Base-by-base conservation (phyloP, 2,888 invertebrate species). In the Dryadula phaetusa region DNA sequence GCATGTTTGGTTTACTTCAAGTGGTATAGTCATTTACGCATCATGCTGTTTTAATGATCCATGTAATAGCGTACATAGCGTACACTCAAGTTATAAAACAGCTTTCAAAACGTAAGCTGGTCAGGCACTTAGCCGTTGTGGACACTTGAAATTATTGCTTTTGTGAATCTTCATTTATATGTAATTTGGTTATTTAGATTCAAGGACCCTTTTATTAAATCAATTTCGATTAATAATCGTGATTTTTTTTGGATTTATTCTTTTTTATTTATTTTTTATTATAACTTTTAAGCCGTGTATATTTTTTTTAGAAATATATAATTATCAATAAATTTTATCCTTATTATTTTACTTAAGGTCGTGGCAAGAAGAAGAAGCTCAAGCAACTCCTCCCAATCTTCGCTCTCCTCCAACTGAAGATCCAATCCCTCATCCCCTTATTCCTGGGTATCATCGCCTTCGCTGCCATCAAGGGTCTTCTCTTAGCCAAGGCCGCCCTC, bases 401-500 rank as follows among this genome's bases (percentile, higher is more conserved):
- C 76, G 93, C 96, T 78, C 94, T 97, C 66, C 92, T 97, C 82
- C 96, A 96, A 81, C 88, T 97, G 84, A 97, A 97, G 93, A 95
- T 92, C 77, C 96, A 96, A 74, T 95, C 96, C 34, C 93, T 97
- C 72, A 95, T 96, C 77, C 97, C 97, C 34, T 89, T 97, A 74
- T 95, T 95, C 78, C 94, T 97, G 67, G 97, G 88, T 44, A 85
- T 92, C 80, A 94, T 97, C 78, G 97, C 96, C 64, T 93, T 97
- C 72, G 93, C 97, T 53, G 96, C 97, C 47, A 94, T 97, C 93
- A 97, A 97, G 94, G 97, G 97, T 71, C 93, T 97, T 75, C 90
- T 97, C 80, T 94, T 97, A 75, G 97, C 96, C 77, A 97, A 97
- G 93, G 95, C 97, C 70, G 97, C 97, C 3, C 93, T 97, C 22